Base-by-base conservation (phyloP, 2,888 invertebrate species). In the Ectropis crepuscularia region DNA sequence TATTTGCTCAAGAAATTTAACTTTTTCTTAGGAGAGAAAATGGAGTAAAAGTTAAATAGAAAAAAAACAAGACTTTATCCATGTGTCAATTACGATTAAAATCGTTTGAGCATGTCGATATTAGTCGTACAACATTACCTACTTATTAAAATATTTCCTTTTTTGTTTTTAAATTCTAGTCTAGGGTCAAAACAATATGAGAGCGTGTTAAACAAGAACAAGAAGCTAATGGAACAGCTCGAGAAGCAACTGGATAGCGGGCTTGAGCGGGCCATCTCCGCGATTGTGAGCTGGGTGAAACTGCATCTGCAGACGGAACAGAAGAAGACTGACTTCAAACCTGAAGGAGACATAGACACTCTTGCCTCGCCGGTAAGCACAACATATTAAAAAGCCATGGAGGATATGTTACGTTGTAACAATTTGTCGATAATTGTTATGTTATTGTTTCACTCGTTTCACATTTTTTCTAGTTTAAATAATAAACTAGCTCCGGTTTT, bases 321-420 rank as follows among this genome's bases (percentile, higher is more conserved):
- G 89, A 98, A 97, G 88, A 99, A 98, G 87, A 96, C 96, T 0
- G 99, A 99, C 88, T 99, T 97, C 79, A 97, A 96, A 76, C 97
- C 97, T 0, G 98, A 98, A 78, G 96, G 96, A 0, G 97, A 97
- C 80, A 95, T 96, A 48, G 97, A 99, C 79, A 97, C 97, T 0
- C 91, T 97, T 41, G 96, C 96, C 4, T 97, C 98, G 11, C 93
- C 96, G 45, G 97, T 97, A 93, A 93, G 93, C 87, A 51, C 42
- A 54, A 41, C 6, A 16, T 28, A 28, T 41, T 9, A 16, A 0
- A 47, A 16, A 9, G n/a, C n/a, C n/a, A n/a, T n/a, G n/a, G n/a
- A 4, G 7, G 41, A 10, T 10, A 9, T 9, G 10, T 41, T 41
- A n/a, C n/a, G n/a, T n/a, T n/a, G n/a, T n/a, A n/a, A n/a, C n/a